Conservation (phyloP, 2,888 invertebrate genomes). For the Polia nebulosa region DNA sequence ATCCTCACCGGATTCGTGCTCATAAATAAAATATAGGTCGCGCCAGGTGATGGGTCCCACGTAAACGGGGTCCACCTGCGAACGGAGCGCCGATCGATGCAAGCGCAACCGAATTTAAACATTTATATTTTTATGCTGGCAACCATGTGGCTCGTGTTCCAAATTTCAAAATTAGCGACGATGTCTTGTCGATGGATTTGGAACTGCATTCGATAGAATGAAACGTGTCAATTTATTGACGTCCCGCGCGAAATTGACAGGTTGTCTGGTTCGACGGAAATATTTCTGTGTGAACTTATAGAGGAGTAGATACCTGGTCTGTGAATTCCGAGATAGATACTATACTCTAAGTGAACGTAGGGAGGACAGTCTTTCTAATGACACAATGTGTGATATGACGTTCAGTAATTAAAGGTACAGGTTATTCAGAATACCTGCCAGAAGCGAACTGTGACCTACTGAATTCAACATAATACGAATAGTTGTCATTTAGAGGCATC, state of each 20-base stretch:
- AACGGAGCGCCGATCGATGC: conserved; percentile 62
- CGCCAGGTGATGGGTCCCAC: conserved; percentile 78
- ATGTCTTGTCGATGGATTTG: conserved; percentile 12
- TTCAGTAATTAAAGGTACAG: too few relatives aligned
- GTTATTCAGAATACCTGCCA: too few relatives aligned
- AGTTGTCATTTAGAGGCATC: background rate
- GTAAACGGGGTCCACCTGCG: conserved; percentile 62
- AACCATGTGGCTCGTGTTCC: conserved; percentile 43
- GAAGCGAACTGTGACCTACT: too few relatives aligned
- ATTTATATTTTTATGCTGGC: conserved; percentile 59
- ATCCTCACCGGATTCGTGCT: conserved; percentile 64
- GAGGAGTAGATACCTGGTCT: background rate
- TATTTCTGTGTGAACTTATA: conserved; percentile 14
- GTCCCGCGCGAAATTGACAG: conserved; percentile 13
- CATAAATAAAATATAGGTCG: conserved; percentile 84
- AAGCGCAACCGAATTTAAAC: conserved; percentile 63
- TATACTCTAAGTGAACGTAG: too few relatives aligned
- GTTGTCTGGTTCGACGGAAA: conserved; percentile 5
- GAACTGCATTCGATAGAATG: conserved; percentile 21
- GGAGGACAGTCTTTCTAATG: too few relatives aligned
- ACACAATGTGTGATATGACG: too few relatives aligned
- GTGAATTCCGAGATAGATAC: too few relatives aligned
- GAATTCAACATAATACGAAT: too few relatives aligned
- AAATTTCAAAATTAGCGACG: conserved; percentile 37
- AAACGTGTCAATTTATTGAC: conserved; percentile 16